Conservation (phyloP, 2,113 vertebrate genomes). For the Chaetodon trifascialis region DNA sequence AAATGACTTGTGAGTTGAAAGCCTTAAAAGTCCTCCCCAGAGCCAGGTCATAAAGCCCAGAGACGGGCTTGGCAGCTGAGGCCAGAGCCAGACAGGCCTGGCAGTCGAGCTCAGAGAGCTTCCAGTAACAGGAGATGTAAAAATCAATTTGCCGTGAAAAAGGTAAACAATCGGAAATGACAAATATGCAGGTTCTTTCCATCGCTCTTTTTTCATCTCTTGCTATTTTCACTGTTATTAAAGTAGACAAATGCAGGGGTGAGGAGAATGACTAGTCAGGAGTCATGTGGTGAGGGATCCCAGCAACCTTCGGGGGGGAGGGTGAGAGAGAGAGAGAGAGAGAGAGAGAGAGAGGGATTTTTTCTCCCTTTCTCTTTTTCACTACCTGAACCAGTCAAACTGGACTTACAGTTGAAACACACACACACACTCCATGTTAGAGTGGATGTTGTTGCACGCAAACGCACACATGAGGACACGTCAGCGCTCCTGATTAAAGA, state of each 20-base stretch:
- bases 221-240: slow-evolving; percentile 79
- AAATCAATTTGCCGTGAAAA: slow-evolving; percentile 88
- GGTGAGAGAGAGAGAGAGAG: neutral
- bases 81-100: slow-evolving; percentile 82
- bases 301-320: slow-evolving; percentile 51
- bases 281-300: slow-evolving; percentile 71
- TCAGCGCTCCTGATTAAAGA: slow-evolving; percentile 59
- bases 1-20: slow-evolving; percentile 86
- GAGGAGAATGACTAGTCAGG: slow-evolving; percentile 64
- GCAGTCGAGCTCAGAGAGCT: slow-evolving; percentile 80
- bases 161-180: slow-evolving; percentile 89
- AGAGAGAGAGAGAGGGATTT: neutral
- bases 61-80: slow-evolving; percentile 80
- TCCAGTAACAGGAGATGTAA: slow-evolving; percentile 89
- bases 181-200: slow-evolving; percentile 85
- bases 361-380: slow-evolving; percentile 12
- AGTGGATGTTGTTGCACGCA: slow-evolving; percentile 9
- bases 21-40: slow-evolving; percentile 85
- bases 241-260: slow-evolving; percentile 72
- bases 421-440: slow-evolving; percentile 20
- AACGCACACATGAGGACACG: slow-evolving; percentile 29
- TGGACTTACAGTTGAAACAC: slow-evolving; percentile 51
- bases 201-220: slow-evolving; percentile 59
- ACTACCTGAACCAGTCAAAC: slow-evolving; percentile 59
- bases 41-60: slow-evolving; percentile 84